A percentile compares a stretch with the other conserved stretches of the same genome.
phyloP scores from a whole-genome alignment of 2,113 vertebrate species.

The Petroica traversi region DNA sequence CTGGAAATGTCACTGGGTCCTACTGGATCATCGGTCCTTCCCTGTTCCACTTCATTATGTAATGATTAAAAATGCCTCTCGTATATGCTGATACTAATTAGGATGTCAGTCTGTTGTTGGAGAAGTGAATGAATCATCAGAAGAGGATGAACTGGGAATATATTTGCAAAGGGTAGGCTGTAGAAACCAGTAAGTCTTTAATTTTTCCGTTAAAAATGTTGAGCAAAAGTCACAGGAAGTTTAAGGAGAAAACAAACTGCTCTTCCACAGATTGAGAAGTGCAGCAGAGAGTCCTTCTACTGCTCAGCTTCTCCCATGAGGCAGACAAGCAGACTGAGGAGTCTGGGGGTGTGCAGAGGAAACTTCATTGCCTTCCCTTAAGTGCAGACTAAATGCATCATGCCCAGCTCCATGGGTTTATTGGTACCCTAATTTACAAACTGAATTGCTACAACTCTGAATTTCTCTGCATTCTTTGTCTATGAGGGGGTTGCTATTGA shows the following conservation, averaged over 20 bases:
- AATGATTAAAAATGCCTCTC: neutral
- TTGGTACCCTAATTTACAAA: neutral
- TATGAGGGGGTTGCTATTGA: neutral
- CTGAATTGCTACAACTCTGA: neutral
- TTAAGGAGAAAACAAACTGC: neutral
- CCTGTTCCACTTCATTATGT: neutral
- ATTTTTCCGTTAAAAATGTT: neutral
- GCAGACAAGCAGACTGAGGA: neutral
- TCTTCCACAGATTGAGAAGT: neutral
- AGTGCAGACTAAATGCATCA: neutral
- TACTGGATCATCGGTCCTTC: neutral
- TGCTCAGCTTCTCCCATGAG: neutral
- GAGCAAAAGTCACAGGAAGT: neutral
- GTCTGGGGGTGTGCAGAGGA: neutral
- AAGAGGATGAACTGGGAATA: neutral
- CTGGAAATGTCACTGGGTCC: neutral
- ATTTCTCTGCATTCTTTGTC: neutral
- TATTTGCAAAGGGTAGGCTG: neutral
- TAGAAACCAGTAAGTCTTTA: neutral
- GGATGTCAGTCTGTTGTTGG: neutral
- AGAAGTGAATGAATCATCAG: neutral
- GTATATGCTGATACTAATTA: neutral
- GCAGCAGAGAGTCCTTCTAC: neutral
- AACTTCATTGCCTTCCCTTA: neutral
- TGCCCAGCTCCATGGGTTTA: neutral